phyloP scores from a whole-genome alignment of 1,140 invertebrate species.

The Antheraea pernyi region DNA sequence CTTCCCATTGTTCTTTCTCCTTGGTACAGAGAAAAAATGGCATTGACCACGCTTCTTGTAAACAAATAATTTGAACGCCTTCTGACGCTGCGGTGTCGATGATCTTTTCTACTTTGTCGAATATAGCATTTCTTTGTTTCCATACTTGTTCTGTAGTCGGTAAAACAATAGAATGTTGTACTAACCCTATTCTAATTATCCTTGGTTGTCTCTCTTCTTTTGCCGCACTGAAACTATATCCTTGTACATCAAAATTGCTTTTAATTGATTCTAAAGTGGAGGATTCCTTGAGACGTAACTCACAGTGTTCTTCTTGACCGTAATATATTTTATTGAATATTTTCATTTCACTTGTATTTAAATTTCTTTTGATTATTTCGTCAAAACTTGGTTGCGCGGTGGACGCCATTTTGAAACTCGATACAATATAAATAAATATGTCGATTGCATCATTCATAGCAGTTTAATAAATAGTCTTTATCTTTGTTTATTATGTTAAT shows the following conservation, averaged over 20 bases:
- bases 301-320: slow-evolving; percentile 78
- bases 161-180: slow-evolving; percentile 94
- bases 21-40: slow-evolving; percentile 99
- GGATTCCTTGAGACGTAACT: slow-evolving; percentile 43
- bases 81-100: slow-evolving; percentile 90
- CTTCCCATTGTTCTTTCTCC: slow-evolving; percentile 96
- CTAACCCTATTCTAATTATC: slow-evolving; percentile 88
- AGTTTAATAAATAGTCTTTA: not conserved
- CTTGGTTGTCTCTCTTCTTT: slow-evolving; percentile 82
- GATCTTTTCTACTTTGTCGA: slow-evolving; percentile 87
- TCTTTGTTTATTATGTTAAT: not conserved
- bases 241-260: slow-evolving; percentile 87
- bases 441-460: not conserved
- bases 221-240: slow-evolving; percentile 83
- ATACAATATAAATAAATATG: not conserved
- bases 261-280: slow-evolving; percentile 42
- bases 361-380: slow-evolving; percentile 53
- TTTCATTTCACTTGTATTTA: slow-evolving; percentile 81
- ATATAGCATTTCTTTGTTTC: slow-evolving; percentile 90
- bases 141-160: slow-evolving; percentile 87
- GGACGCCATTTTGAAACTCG: not conserved
- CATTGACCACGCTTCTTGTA: slow-evolving; percentile 99
- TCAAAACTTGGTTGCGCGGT: slow-evolving; percentile 29
- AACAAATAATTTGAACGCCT: slow-evolving; percentile 93
- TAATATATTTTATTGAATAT: slow-evolving; percentile 89